Base-by-base conservation (phyloP, 2,888 invertebrate genomes). In the Mimachlamys varia region DNA sequence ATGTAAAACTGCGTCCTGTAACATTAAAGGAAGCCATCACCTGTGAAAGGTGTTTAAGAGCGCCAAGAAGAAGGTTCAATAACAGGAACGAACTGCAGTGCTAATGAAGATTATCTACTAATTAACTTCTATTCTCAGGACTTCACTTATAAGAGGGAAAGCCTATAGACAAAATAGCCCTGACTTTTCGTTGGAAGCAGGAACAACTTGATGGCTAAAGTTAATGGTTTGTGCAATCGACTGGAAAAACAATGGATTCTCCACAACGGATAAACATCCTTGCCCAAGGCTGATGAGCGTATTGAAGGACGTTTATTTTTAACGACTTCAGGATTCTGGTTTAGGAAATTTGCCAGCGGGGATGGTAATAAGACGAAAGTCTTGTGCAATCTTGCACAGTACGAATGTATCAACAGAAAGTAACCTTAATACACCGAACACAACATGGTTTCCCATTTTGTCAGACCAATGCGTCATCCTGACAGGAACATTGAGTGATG, bases 251-350 rank as follows among this genome's bases (percentile, higher is more conserved):
- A 58, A 58, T 58, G 27, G 76, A 33, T 76, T 76, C 33, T 76
- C 33, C 10, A 33, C 76, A 76, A 76, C 5, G 33, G 12, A 33
- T 15, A 33, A 33, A 33, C 33, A 33, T 76, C 76, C 76, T 76
- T 76, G 27, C 76, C 76, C 76, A 12, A 12, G 76, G 76, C 76
- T 76, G 76, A 76, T 76, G 33, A 76, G 76, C 33, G 27, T 76
- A 33, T 76, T 76, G 76, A 76, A 76, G 76, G 76, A 76, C 76
- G 76, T 76, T 76, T 76, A 27, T 76, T 76, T 58, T 62, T 76
- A 33, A 76, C 76, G 76, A 27, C 33, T 76, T 76, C 76, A 76
- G 76, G 0, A 76, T 33, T 76, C 76, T 76, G 27, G 76, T 76
- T 76, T 22, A 27, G 76, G 27, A 76, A 33, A 76, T 33, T 33